Percentiles rank a stretch among this genome's conserved stretches.
Conservation (phyloP, 2,797 vertebrate genomes). For the Tarsius wallacei region DNA sequence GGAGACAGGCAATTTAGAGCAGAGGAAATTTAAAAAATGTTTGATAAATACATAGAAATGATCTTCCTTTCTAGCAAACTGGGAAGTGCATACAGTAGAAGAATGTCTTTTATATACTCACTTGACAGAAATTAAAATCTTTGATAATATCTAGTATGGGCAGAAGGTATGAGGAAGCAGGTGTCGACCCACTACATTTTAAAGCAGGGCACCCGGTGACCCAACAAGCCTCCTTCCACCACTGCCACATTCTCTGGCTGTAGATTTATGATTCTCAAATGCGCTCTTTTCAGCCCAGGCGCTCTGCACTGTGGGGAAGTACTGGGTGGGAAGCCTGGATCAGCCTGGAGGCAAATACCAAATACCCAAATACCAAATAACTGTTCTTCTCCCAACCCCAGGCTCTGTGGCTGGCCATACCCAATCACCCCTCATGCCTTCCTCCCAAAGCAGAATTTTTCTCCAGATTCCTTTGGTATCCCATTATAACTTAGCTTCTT, state of each 20-base stretch:
- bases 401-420: not conserved
- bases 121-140: not conserved
- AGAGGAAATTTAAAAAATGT: not conserved
- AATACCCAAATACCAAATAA: not conserved
- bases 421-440: not conserved
- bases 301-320: not conserved
- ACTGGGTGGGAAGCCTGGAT: not conserved
- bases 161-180: not conserved
- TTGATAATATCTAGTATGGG: not conserved
- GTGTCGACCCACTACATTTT: not conserved
- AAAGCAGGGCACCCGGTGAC: not conserved
- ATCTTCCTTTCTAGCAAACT: not conserved
- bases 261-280: not conserved
- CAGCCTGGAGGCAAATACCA: slow-evolving; percentile 41
- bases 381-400: not conserved
- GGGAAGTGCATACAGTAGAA: not conserved
- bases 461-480: not conserved
- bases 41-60: not conserved
- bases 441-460: not conserved
- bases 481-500: not conserved
- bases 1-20: not conserved
- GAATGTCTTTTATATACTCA: not conserved
- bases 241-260: not conserved
- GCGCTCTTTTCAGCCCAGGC: not conserved
- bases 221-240: not conserved